Evolutionary conservation across 2,888 invertebrate species (phyloP).

Genomic region (Pristionchus maxplancki): DNA sequence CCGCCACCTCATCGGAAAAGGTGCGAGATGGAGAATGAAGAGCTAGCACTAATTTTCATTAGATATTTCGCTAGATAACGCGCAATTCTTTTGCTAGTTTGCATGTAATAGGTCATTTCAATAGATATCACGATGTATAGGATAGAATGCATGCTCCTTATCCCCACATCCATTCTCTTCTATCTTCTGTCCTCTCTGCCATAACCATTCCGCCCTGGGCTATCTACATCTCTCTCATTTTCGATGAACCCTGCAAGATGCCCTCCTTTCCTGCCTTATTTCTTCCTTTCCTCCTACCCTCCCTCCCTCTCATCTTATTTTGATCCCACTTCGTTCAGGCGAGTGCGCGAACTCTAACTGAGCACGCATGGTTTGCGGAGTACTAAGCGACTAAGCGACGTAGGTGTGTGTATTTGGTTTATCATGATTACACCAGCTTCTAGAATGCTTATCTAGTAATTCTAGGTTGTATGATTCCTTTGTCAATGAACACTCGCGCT

Average conservation of each 20-base stretch:
- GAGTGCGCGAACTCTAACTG: constrained; percentile 47
- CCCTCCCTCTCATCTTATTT: neutral
- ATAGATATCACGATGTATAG: constrained; percentile 1
- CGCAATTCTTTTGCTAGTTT: constrained; percentile 33
- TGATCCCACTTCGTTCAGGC: constrained; percentile 22
- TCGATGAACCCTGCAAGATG: neutral
- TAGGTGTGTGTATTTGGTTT: constrained; percentile 23
- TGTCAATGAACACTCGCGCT: neutral
- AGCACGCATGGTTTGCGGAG: constrained; percentile 51
- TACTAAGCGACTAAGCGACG: constrained; percentile 34
- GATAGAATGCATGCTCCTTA: constrained; percentile 22
- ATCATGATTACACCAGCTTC: neutral
- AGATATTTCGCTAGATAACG: constrained; percentile 21
- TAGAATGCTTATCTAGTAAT: constrained; percentile 26
- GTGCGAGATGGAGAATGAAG: constrained; percentile 37
- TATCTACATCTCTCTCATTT: neutral
- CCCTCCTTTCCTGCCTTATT: neutral
- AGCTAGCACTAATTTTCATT: constrained; percentile 18
- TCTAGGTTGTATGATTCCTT: neutral
- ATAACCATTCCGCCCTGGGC: neutral
- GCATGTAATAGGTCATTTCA: neutral
- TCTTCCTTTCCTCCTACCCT: neutral
- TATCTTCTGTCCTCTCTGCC: neutral
- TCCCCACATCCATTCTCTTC: neutral
- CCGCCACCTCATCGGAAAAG: constrained; percentile 50